Base-by-base conservation (phyloP, 1,140 invertebrate genomes). In the Dinoponera quadriceps region DNA sequence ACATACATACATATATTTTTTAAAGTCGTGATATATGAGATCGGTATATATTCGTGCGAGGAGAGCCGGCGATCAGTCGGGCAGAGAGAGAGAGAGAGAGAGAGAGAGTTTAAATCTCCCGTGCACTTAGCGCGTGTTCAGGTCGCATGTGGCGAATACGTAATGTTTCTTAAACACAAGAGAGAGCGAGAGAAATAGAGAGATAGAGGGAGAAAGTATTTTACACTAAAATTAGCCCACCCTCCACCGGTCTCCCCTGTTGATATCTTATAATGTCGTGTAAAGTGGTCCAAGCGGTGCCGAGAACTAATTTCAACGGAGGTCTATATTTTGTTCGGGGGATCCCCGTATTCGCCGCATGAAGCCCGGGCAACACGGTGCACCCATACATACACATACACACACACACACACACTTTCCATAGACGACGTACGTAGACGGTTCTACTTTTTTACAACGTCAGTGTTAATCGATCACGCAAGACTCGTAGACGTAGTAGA, bases 401-500 rank as follows among this genome's bases (percentile, higher is more conserved):
- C 13, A 54, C 16, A 54, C 16, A n/a, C 20, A 11, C n/a, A 29
- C 49, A 44, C 49, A 44, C 27, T 71, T 48, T n/a, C 44, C 18
- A 77, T 60, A 80, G 65, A 14, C 33, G 29, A 78, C 7, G 25
- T 65, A 51, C 4, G 27, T 59, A 80, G 65, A 69, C 20, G 75
- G 14, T 80, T 71, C 65, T 57, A 80, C 75, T 80, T 80, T 80
- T 80, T 71, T 80, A 80, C 75, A 80, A 68, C 14, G 51, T 80
- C 51, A 16, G 29, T 71, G 65, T 80, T 80, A 57, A 80, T 44
- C 51, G 51, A 80, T 80, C 33, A 57, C 51, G 55, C 33, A 33
- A 33, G 33, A 33, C 38, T 44, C 22, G 7, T 57, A 77, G 62
- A 4, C 55, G 55, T n/a, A 33, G 2, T 27, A 55, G 33, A 69